Conservation (phyloP, 2,888 invertebrate genomes). For the Ophioninae sp. region DNA sequence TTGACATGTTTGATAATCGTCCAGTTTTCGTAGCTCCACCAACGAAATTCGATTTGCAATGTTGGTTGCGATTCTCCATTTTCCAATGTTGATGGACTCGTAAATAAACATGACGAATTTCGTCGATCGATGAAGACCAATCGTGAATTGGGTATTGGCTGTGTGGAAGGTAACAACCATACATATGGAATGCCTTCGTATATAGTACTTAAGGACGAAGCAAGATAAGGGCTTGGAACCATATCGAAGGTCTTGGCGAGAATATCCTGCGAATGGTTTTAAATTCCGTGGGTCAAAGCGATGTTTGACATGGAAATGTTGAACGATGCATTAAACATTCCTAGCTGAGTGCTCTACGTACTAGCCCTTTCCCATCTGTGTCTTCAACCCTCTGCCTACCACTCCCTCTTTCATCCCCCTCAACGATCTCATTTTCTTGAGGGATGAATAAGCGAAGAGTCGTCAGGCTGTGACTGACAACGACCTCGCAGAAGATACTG, state of each 20-base stretch:
- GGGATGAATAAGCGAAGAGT: conserved; percentile 37
- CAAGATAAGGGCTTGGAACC: conserved; percentile 9
- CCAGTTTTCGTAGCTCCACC: background rate
- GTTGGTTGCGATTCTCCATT: background rate
- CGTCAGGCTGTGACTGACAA: conserved; percentile 38
- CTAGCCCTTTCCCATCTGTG: conserved; percentile 54
- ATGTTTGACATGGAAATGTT: conserved; percentile 81
- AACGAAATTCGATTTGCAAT: background rate
- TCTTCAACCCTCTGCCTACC: conserved; percentile 52
- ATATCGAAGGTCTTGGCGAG: conserved; percentile 25
- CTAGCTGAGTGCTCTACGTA: conserved; percentile 68
- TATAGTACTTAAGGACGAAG: conserved; percentile 22
- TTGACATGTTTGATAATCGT: background rate
- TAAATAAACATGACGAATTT: conserved; percentile 38
- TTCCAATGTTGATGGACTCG: background rate
- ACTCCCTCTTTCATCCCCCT: conserved; percentile 61
- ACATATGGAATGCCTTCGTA: conserved; percentile 62
- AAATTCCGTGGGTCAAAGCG: conserved; percentile 81
- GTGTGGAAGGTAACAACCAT: conserved; percentile 20
- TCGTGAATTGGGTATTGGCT: background rate
- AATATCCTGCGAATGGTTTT: conserved; percentile 71
- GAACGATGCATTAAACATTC: conserved; percentile 81
- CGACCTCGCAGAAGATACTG: conserved; percentile 7
- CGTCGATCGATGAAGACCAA: background rate
- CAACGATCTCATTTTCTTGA: conserved; percentile 56